phyloP scores from a whole-genome alignment of 2,888 invertebrate species.

The Pyrrhia umbra region DNA sequence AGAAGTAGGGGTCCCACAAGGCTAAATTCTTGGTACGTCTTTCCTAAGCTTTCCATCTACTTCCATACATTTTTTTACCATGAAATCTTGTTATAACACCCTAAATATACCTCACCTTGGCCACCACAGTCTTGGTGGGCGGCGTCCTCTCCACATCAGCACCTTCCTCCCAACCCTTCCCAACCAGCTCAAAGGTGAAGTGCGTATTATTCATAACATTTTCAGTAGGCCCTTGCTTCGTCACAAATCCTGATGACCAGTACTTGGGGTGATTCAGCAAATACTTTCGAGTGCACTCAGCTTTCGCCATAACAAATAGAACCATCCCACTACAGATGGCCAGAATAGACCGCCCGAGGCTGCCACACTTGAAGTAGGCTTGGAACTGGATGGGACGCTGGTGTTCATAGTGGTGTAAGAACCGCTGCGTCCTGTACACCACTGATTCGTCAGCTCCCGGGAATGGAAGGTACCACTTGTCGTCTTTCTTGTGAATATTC shows the following conservation, averaged over 20 bases:
- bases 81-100: too few species aligned
- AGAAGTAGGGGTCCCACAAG: neutral
- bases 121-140: slow-evolving; percentile 92
- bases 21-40: neutral
- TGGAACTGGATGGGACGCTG: slow-evolving; percentile 94
- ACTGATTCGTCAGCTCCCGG: slow-evolving; percentile 96
- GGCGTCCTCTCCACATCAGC: slow-evolving; percentile 85
- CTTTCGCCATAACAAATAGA: slow-evolving; percentile 66
- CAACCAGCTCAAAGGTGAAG: slow-evolving; percentile 93
- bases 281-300: slow-evolving; percentile 65
- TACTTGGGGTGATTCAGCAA: slow-evolving; percentile 78
- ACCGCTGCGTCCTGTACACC: slow-evolving; percentile 94
- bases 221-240: slow-evolving; percentile 92
- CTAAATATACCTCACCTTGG: slow-evolving; percentile 85
- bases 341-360: slow-evolving; percentile 78
- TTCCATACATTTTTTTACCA: too few species aligned
- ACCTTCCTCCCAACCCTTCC: slow-evolving; percentile 93
- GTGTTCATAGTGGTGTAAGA: slow-evolving; percentile 92
- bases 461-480: slow-evolving; percentile 94
- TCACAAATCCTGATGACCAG: slow-evolving; percentile 93
- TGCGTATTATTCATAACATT: slow-evolving; percentile 90
- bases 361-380: slow-evolving; percentile 92
- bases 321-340: slow-evolving; percentile 90
- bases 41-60: too few species aligned
- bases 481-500: slow-evolving; percentile 85